These are phyloP conservation scores for Erithacus rubecula DNA, from an alignment of 2,797 vertebrate genomes.

Conservation along the genomic window DNA sequence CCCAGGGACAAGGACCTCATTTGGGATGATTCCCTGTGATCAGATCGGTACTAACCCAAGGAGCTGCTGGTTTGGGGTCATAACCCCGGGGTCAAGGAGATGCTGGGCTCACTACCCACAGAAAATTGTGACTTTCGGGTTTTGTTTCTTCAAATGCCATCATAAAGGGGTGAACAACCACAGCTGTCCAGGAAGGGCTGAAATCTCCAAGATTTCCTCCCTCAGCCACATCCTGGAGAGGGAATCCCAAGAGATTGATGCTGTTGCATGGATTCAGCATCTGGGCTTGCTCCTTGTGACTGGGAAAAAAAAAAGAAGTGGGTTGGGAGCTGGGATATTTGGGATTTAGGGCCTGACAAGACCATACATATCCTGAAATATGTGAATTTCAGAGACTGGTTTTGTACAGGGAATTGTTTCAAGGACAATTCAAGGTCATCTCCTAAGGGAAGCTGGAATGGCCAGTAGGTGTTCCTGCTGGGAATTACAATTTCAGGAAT, in stretches of 20 bases:
- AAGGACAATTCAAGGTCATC: not conserved
- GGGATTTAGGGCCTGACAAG: not conserved
- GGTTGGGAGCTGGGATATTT: not conserved
- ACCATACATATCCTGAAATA: not conserved
- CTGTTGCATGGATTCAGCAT: not conserved
- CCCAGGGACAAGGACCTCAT: not conserved
- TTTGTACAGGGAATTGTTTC: accelerated
- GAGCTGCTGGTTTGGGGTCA: not conserved
- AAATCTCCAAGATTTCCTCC: not conserved
- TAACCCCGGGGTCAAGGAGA: accelerated
- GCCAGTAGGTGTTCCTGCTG: accelerated
- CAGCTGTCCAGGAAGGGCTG: accelerated
- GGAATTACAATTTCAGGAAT: not conserved
- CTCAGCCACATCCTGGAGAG: not conserved
- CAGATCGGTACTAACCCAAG: no score
- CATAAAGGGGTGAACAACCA: not conserved
- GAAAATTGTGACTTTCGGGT: not conserved
- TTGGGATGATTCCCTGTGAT: no score
- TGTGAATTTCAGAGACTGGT: not conserved
- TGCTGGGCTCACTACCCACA: not conserved
- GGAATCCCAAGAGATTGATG: not conserved
- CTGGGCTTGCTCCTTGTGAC: not conserved
- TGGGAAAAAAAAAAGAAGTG: not conserved
- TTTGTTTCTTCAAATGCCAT: not conserved
- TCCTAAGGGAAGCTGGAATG: not conserved